phyloP scores from a whole-genome alignment of 23 tunicate species.

The Botrylloides violaceus region DNA sequence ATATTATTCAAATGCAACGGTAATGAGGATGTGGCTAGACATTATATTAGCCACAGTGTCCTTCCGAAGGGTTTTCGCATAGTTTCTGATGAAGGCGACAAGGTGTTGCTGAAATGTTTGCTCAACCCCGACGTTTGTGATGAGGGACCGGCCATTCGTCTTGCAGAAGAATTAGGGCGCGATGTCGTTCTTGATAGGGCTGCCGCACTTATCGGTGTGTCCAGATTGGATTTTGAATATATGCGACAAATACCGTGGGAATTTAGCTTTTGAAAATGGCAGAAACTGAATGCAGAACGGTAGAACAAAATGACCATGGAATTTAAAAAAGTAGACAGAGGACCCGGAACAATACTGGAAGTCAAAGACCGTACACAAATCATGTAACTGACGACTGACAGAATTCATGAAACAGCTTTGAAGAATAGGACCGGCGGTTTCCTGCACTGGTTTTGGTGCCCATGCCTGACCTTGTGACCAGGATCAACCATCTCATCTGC shows the following conservation, averaged over 20 bases:
- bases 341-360: no score
- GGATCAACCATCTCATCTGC: no score
- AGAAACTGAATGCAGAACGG: no score
- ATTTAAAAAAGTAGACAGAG: no score
- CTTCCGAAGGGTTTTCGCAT: slow-evolving; percentile 10
- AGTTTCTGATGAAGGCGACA: slow-evolving; percentile 4
- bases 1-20: slow-evolving; percentile 19
- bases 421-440: no score
- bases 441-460: no score
- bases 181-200: not conserved
- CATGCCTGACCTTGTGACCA: no score
- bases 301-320: no score
- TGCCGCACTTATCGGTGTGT: slow-evolving; percentile 15
- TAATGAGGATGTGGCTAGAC: slow-evolving; percentile 11
- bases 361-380: no score
- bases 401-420: no score
- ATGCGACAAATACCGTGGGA: slow-evolving; percentile 17
- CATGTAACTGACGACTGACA: no score
- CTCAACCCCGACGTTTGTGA: slow-evolving; percentile 11
- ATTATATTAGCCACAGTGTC: slow-evolving; percentile 3
- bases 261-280: not conserved
- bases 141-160: slow-evolving; percentile 4
- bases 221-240: slow-evolving; percentile 7
- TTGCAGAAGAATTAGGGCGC: not conserved
- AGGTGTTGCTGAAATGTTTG: slow-evolving; percentile 1